These are phyloP conservation scores for Clupea harengus DNA, from an alignment of 2,113 vertebrate genomes.

Conservation along the genomic window DNA sequence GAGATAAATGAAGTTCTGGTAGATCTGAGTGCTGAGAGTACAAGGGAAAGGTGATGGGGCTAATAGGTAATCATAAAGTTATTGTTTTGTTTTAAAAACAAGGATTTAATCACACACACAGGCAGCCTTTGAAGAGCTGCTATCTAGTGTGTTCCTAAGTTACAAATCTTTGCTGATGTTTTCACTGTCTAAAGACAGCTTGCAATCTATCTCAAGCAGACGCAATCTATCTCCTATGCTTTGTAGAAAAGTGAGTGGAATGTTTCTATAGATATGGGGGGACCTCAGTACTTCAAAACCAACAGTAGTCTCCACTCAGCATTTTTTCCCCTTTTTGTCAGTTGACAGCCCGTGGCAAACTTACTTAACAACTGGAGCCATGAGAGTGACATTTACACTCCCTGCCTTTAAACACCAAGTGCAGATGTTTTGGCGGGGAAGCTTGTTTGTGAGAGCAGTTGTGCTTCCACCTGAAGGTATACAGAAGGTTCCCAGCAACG, in stretches of 20 bases:
- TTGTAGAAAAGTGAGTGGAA: slow-evolving; percentile 6
- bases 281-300: not conserved
- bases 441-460: not conserved
- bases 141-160: not conserved
- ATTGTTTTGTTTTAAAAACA: not conserved
- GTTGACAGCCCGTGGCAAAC: not conserved
- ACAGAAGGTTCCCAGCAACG: not conserved
- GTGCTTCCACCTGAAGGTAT: not conserved
- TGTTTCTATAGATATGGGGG: not conserved
- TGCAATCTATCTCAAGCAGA: not conserved
- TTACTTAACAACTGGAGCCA: not conserved
- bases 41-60: not conserved
- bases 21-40: not conserved
- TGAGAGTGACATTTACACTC: not conserved
- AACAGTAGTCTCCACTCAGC: not conserved
- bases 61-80: too few relatives aligned
- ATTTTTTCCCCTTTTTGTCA: not conserved
- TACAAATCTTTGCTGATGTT: not conserved
- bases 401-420: not conserved
- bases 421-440: not conserved
- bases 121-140: not conserved
- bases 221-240: not conserved
- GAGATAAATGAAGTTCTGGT: not conserved
- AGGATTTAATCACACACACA: not conserved
- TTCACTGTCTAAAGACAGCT: not conserved